Evolutionary conservation across 2,888 invertebrate species (phyloP).

Genomic region (Euplagia quadripunctaria): DNA sequence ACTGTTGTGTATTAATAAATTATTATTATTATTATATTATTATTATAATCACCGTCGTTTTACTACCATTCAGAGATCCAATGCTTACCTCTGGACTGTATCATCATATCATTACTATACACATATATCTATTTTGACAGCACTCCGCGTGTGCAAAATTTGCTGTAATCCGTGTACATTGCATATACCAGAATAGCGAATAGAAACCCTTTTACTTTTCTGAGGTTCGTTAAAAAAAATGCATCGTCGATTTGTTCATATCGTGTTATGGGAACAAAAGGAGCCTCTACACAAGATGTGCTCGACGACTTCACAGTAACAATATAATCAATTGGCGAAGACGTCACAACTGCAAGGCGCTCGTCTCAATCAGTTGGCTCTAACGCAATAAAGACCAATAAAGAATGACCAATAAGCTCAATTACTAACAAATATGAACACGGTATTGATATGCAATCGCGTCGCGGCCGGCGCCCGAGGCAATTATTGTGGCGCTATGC

Average conservation of each 20-base stretch:
- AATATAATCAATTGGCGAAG: slow-evolving; percentile 43
- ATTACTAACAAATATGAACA: slow-evolving; percentile 72
- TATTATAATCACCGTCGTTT: too few relatives aligned
- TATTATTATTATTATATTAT: too few relatives aligned
- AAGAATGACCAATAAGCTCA: slow-evolving; percentile 73
- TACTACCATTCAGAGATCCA: too few relatives aligned
- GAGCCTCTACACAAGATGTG: neutral
- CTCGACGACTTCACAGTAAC: neutral
- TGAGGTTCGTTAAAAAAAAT: neutral
- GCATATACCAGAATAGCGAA: too few relatives aligned
- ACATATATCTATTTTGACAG: too few relatives aligned
- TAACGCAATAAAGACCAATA: slow-evolving; percentile 80
- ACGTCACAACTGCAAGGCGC: slow-evolving; percentile 58
- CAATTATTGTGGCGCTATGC: slow-evolving; percentile 68
- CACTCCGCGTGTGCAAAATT: too few relatives aligned
- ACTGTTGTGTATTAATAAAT: too few relatives aligned
- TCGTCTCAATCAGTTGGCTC: slow-evolving; percentile 63
- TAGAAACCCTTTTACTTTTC: neutral
- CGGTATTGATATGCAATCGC: slow-evolving; percentile 81
- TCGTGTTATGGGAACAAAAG: neutral
- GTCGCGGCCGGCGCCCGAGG: slow-evolving; percentile 73
- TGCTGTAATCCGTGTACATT: too few relatives aligned
- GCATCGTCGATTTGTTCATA: neutral
- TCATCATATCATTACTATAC: too few relatives aligned
- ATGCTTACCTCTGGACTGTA: too few relatives aligned